These are phyloP conservation scores for Ferrisia virgata DNA, from an alignment of 2,888 invertebrate genomes.

Conservation along the genomic window DNA sequence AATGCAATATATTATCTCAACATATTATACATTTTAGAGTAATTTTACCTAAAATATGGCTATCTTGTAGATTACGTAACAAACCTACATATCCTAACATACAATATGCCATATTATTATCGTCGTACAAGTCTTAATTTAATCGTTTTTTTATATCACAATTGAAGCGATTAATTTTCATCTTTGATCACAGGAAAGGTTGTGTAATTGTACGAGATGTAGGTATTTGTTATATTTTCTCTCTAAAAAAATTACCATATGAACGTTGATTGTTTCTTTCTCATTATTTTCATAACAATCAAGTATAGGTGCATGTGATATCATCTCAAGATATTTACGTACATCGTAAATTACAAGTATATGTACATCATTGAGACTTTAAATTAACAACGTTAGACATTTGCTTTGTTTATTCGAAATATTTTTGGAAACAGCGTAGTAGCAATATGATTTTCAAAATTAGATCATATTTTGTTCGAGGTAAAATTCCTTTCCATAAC, in stretches of 20 bases:
- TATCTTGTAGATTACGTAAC: neutral
- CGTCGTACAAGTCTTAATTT: neutral
- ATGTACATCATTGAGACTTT: too few relatives aligned
- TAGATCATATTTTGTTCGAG: neutral
- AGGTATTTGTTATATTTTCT: neutral
- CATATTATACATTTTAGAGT: neutral
- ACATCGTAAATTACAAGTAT: too few relatives aligned
- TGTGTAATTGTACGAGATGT: neutral
- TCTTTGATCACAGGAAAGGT: neutral
- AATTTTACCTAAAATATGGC: neutral
- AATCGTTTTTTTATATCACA: neutral
- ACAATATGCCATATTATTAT: neutral
- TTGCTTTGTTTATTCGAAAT: neutral
- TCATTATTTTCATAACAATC: neutral
- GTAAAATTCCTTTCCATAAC: constrained; percentile 3
- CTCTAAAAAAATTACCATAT: neutral
- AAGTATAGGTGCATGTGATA: neutral
- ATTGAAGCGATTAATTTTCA: neutral
- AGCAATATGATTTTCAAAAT: neutral
- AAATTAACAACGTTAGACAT: neutral
- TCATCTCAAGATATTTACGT: too few relatives aligned
- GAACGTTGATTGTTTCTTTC: neutral
- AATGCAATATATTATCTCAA: too few relatives aligned
- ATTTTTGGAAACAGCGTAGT: neutral
- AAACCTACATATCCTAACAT: neutral